Base-by-base conservation (phyloP, 35 echinoderm and acorn worm genomes). In the Ptychodera flava region DNA sequence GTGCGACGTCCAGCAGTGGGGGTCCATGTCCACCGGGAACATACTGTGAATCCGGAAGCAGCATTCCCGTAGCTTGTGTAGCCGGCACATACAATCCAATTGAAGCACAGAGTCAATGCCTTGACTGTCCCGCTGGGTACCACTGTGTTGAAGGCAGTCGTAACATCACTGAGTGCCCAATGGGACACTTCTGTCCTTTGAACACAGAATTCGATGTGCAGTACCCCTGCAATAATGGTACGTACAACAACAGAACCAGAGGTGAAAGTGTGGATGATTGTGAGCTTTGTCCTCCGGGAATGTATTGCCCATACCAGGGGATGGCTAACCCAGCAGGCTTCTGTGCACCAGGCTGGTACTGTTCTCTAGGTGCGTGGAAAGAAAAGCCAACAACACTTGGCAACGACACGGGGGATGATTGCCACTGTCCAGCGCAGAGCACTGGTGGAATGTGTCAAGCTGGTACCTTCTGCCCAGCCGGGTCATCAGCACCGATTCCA, bases 221-320 rank as follows among this genome's bases (percentile, higher is more conserved):
- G 86, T 90, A 92, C 30, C 95, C 95, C 1, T 98, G 95, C 78
- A 98, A 94, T 85, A 98, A 98, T 83, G 95, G 95, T 30, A 98
- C 95, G 15, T 98, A 76, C 85, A 98, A 98, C 88, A 98, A 94
- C 79, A 45, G 85, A 33, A 98, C 95, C 1, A 82, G 77, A 1
- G 88, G 95, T 22, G 76, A 37, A 30, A 85, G 86, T 80, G 95
- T 92, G 1, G 84, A 94, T 78, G 92, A 80, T 81, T 98, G 95
- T 88, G 92, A 98, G 79, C 92, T 98, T n/a, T 98, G 95, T 78
- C 84, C 92, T 2, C 85, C 90, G 0, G 95, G 95, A 0, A 86
- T 85, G 36, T 98, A 94, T 79, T 98, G 95, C 88, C 95, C 95
- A 29, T 35, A 91, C 30, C 80, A 79, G 6, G 95, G 95, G 1